phyloP scores from a whole-genome alignment of 2,797 vertebrate genomes.

The Synanceia verrucosa region DNA sequence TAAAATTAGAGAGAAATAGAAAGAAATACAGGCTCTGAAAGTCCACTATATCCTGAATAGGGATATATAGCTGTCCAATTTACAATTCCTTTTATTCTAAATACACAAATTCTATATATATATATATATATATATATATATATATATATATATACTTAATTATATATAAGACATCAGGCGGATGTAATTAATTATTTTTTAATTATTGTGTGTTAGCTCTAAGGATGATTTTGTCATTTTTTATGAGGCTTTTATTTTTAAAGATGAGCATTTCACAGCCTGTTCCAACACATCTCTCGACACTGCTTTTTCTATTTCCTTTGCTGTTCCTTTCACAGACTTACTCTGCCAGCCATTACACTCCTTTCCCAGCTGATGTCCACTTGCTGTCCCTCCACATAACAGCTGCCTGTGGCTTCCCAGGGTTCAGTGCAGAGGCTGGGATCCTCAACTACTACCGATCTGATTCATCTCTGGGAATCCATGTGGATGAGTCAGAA shows the following conservation, averaged over 20 bases:
- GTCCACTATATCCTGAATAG: neutral
- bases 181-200: too few species aligned
- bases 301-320: neutral
- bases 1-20: neutral
- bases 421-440: conserved; percentile 88
- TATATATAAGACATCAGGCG: too few species aligned
- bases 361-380: conserved; percentile 91
- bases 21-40: neutral
- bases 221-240: neutral
- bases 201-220: too few species aligned
- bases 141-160: too few species aligned
- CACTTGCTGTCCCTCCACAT: conserved; percentile 88
- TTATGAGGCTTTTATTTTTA: neutral
- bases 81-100: neutral
- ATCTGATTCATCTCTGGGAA: conserved; percentile 93
- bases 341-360: conserved; percentile 88
- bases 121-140: too few species aligned
- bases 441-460: conserved; percentile 97
- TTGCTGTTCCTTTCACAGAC: conserved; percentile 75
- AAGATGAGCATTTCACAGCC: too few species aligned
- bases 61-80: neutral
- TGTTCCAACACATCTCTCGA: neutral
- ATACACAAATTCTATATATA: too few species aligned
- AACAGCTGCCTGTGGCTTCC: conserved; percentile 89
- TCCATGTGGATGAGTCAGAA: conserved; percentile 94